Base-by-base conservation (phyloP, 2,113 vertebrate genomes). In the Chinchilla lanigera region DNA sequence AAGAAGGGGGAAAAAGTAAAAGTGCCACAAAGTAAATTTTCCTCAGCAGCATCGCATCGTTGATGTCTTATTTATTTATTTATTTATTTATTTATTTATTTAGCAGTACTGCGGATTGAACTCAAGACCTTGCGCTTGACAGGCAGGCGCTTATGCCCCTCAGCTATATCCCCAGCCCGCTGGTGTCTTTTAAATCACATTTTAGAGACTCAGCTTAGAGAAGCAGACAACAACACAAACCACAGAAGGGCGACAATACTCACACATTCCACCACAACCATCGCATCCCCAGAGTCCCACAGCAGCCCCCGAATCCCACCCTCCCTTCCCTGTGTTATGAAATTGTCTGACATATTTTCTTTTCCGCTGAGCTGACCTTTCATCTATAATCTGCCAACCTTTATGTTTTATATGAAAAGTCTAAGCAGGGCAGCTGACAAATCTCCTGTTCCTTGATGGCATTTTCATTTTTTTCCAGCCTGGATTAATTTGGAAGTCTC, bases 401-500 rank as follows among this genome's bases (percentile, higher is more conserved):
- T 97, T 92, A 90, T 97, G 96, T 97, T 98, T 98, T 97, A 97
- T 96, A 96, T 28, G 60, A 96, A 98, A 98, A 94, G 89, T 75
- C 90, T 60, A 89, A 98, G 95, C 54, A 96, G 89, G 58, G 86
- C 52, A 82, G 95, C 92, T 95, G 96, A 98, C 96, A 97, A 97
- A 97, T 96, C 96, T 98, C 96, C 94, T 96, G 94, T 92, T 97
- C 67, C 82, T 97, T 95, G 92, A n/a, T 6, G 69, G 52, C 95
- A 98, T 97, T 98, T 97, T 86, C 87, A n/a, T 87, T 92, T 85
- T 96, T 97, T 50, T 54, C 86, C 95, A 96, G 96, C 83, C 87
- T 85, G 92, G 97, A 97, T 97, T 98, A 97, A 98, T 97, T 86
- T 94, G 85, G 85, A 92, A 73, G 17, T 13, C 73, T 97, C 77